Evolutionary conservation across 2,113 vertebrate genomes (phyloP).

Genomic region (Alexandromys fortis): DNA sequence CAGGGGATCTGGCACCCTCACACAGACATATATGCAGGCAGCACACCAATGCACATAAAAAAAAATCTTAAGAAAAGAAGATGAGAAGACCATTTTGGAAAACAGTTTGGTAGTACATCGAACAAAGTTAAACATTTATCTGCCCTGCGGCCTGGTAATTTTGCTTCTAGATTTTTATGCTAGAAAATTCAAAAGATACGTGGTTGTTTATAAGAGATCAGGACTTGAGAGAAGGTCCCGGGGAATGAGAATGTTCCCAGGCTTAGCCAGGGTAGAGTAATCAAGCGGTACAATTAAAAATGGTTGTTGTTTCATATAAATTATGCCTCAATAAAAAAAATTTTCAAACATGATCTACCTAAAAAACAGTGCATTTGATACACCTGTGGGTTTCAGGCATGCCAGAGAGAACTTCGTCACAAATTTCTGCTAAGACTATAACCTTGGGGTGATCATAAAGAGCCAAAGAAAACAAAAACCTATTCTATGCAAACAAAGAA

Average conservation of each 20-base stretch:
- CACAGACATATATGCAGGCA: not conserved
- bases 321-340: not conserved
- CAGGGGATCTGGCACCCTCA: not conserved
- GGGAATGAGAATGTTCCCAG: not conserved
- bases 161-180: not conserved
- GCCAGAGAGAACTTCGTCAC: not conserved
- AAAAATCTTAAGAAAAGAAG: not conserved
- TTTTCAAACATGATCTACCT: not conserved
- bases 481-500: conserved; percentile 45
- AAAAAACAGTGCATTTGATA: not conserved
- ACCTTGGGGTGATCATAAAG: not conserved
- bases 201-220: not conserved
- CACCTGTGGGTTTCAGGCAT: not conserved
- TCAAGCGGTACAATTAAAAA: not conserved
- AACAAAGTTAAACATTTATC: not conserved
- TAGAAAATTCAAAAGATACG: conserved; percentile 29
- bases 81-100: not conserved
- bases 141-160: not conserved
- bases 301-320: not conserved
- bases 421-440: not conserved
- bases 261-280: not conserved
- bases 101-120: not conserved
- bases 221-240: not conserved
- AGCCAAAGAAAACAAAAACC: not conserved
- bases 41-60: not conserved